Conservation (phyloP, 1,140 invertebrate species). For the Pachyrhynchus sulphureomaculatus region DNA sequence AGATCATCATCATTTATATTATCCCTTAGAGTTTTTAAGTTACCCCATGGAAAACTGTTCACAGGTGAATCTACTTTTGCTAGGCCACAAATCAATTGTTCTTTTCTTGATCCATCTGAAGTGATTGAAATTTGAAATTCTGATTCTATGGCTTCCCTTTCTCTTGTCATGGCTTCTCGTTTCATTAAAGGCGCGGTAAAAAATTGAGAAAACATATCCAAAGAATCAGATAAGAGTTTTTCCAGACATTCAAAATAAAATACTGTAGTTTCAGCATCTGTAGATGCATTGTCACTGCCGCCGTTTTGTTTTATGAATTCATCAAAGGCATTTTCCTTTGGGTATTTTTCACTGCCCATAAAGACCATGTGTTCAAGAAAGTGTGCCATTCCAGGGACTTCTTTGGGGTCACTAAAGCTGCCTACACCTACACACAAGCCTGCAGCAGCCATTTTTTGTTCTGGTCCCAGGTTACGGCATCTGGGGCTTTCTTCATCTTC, state of each 20-base stretch:
- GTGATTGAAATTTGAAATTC: conserved; percentile 76
- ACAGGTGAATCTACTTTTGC: conserved; percentile 71
- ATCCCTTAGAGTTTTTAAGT: conserved; percentile 73
- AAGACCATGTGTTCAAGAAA: conserved; percentile 97
- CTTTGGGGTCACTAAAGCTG: conserved; percentile 69
- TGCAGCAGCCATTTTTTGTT: conserved; percentile 65
- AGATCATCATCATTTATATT: conserved; percentile 66
- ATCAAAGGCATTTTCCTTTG: conserved; percentile 84
- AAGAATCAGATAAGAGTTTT: conserved; percentile 68
- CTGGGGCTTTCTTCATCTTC: conserved; percentile 40
- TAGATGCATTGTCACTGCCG: conserved; percentile 79
- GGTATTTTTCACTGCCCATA: conserved; percentile 87
- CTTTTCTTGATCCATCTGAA: conserved; percentile 66
- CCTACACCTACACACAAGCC: conserved; percentile 72
- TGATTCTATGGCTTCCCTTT: conserved; percentile 90
- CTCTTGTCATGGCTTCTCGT: conserved; percentile 81
- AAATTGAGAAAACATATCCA: conserved; percentile 89
- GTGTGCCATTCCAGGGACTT: conserved; percentile 87
- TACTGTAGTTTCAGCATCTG: conserved; percentile 80
- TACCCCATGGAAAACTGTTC: conserved; percentile 83
- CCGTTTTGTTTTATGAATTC: conserved; percentile 74
- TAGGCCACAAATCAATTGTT: conserved; percentile 72
- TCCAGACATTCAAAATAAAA: conserved; percentile 88
- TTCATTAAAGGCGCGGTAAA: conserved; percentile 87
- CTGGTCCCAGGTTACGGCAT: conserved; percentile 35